These are phyloP conservation scores for Oncorhynchus nerka DNA, from an alignment of 2,113 vertebrate species.

Conservation along the genomic window DNA sequence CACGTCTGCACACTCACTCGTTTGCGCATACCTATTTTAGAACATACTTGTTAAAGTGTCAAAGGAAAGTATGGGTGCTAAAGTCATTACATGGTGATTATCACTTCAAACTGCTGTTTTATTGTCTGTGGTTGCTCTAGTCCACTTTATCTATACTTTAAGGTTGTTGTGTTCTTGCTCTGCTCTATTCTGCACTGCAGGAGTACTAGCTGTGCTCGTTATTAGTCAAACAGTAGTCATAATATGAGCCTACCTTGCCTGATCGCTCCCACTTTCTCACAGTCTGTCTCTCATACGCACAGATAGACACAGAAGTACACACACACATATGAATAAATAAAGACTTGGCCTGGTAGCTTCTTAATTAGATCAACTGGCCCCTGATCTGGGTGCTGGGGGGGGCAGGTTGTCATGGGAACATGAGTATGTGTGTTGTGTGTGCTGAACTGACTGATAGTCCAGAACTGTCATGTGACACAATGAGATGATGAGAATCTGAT, in stretches of 20 bases:
- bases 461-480: conserved; percentile 53
- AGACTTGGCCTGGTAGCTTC: conserved; percentile 41
- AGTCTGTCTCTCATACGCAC: conserved; percentile 25
- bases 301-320: conserved; percentile 35
- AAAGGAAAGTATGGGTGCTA: conserved; percentile 35
- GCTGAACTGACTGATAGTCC: conserved; percentile 53
- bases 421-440: conserved; percentile 59
- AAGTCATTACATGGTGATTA: conserved; percentile 40
- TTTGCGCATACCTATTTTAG: conserved; percentile 33
- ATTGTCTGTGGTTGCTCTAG: conserved; percentile 38
- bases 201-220: conserved; percentile 38
- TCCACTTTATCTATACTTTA: conserved; percentile 16
- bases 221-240: conserved; percentile 58
- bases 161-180: conserved; percentile 61
- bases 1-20: conserved; percentile 19
- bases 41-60: conserved; percentile 41
- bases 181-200: conserved; percentile 42
- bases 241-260: conserved; percentile 50
- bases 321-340: conserved; percentile 30
- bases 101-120: conserved; percentile 11
- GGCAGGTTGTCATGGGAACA: conserved; percentile 60
- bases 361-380: conserved; percentile 54
- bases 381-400: conserved; percentile 48
- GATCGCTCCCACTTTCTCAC: conserved; percentile 43
- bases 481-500: conserved; percentile 36